Evolutionary conservation across 2,113 vertebrate genomes (phyloP).

Genomic region (Malaclemys terrapin): DNA sequence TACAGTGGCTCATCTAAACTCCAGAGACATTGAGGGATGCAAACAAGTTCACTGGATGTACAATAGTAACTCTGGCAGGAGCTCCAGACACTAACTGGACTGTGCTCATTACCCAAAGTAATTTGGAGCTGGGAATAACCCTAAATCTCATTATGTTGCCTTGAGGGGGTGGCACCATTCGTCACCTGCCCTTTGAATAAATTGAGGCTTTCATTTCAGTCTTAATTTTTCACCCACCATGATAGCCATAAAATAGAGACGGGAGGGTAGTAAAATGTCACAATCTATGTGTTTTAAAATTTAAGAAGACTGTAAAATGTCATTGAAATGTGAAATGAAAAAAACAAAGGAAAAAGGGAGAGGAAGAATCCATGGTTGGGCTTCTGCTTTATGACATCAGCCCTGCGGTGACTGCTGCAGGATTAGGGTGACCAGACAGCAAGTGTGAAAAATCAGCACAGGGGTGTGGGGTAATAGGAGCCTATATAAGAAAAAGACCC

Average conservation of each 20-base stretch:
- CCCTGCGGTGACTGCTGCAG: not conserved
- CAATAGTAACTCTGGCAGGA: not conserved
- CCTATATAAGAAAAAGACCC: too few relatives aligned
- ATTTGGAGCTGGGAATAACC: not conserved
- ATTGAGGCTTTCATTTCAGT: not conserved
- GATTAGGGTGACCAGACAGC: not conserved
- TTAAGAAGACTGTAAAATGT: constrained; percentile 50
- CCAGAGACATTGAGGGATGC: fast-evolving
- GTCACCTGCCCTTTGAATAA: constrained; percentile 52
- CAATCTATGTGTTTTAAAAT: constrained; percentile 58
- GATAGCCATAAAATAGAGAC: constrained; percentile 60
- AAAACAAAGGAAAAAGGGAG: not conserved
- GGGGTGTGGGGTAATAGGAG: too few relatives aligned
- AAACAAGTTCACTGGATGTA: not conserved
- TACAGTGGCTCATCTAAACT: not conserved
- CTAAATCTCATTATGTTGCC: constrained; percentile 19
- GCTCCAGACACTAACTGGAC: not conserved
- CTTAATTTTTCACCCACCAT: constrained; percentile 62
- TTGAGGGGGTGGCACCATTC: not conserved
- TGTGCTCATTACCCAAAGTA: constrained; percentile 6
- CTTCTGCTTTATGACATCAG: not conserved
- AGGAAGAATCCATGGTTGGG: not conserved
- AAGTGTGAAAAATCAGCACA: too few relatives aligned
- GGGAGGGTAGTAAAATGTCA: constrained; percentile 63
- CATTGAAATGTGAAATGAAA: constrained; percentile 35